These are phyloP conservation scores for Bombus polaris DNA, from an alignment of 1,140 invertebrate species.

Conservation along the genomic window DNA sequence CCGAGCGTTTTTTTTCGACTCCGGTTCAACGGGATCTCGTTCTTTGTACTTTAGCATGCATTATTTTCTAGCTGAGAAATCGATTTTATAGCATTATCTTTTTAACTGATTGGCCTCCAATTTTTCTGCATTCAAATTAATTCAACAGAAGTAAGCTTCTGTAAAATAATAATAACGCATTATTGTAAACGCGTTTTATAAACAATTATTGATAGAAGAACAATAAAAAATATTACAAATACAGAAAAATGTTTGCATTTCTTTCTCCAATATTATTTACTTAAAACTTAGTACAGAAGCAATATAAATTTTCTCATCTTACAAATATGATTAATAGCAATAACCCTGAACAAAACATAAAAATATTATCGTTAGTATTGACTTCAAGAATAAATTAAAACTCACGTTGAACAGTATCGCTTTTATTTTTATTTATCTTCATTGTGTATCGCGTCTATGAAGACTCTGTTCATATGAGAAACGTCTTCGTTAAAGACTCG, in stretches of 20 bases:
- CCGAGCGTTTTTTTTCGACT: not conserved
- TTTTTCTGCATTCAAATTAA: constrained; percentile 22
- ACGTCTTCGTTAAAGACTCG: not conserved
- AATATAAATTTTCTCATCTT: not conserved
- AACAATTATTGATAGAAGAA: constrained; percentile 9
- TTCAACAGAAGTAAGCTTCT: not conserved
- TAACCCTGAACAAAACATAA: not conserved
- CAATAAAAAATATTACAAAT: constrained; percentile 26
- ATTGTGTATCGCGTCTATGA: constrained; percentile 11
- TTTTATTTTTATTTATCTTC: constrained; percentile 57
- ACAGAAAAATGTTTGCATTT: not conserved
- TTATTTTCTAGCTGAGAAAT: not conserved
- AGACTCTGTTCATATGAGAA: not conserved
- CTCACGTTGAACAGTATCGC: constrained; percentile 41
- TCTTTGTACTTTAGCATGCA: not conserved
- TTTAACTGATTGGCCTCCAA: not conserved
- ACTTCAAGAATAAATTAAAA: not conserved
- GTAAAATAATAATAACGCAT: constrained; percentile 19
- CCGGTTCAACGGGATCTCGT: not conserved
- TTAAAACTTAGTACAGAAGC: too few species aligned
- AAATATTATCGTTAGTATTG: not conserved
- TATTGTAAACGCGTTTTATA: not conserved
- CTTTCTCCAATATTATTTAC: not conserved
- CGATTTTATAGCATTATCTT: constrained; percentile 21
- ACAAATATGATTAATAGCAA: not conserved